phyloP scores from a whole-genome alignment of 2,797 vertebrate species.

The Oreonectes daqikongensis region DNA sequence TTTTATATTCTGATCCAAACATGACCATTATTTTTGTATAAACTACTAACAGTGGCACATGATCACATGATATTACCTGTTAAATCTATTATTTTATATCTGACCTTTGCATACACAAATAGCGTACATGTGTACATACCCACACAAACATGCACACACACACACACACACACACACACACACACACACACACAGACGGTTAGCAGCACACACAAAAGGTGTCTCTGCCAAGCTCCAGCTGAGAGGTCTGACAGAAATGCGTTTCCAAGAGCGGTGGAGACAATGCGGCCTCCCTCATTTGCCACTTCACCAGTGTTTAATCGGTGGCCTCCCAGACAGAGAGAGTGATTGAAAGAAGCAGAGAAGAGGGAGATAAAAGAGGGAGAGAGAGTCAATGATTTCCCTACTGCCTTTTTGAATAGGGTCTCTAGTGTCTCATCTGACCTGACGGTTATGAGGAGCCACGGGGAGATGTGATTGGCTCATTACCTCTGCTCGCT shows the following conservation, averaged over 20 bases:
- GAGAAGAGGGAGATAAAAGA: constrained; percentile 23
- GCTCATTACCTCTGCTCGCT: constrained; percentile 77
- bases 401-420: constrained; percentile 68
- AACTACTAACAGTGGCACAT: neutral
- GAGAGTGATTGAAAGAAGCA: constrained; percentile 62
- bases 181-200: constrained; percentile 5
- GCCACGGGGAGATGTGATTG: constrained; percentile 74
- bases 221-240: constrained; percentile 41
- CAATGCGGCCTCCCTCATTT: constrained; percentile 63
- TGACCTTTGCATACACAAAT: neutral
- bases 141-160: neutral
- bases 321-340: constrained; percentile 55
- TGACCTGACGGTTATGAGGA: constrained; percentile 76
- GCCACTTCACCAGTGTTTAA: constrained; percentile 65
- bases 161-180: neutral
- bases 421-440: constrained; percentile 71
- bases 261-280: constrained; percentile 58
- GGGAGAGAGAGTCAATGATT: constrained; percentile 66
- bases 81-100: too few relatives aligned
- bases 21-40: neutral
- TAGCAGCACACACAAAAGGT: constrained; percentile 17
- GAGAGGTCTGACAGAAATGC: constrained; percentile 56
- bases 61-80: too few relatives aligned
- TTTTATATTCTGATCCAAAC: neutral
- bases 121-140: neutral